Conservation (phyloP, 2,113 vertebrate genomes). For the Podarcis muralis region DNA sequence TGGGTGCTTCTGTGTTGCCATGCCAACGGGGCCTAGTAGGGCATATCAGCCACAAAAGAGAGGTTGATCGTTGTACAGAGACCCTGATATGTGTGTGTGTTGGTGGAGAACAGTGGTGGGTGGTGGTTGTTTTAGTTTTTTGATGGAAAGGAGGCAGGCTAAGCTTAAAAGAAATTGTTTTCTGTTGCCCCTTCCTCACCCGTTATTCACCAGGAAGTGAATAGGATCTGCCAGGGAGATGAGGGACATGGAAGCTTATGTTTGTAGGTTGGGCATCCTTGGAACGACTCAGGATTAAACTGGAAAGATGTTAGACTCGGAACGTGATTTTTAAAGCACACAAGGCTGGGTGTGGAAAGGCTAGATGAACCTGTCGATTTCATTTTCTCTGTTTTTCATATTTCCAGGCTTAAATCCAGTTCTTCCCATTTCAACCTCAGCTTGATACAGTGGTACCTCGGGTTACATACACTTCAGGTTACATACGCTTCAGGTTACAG, state of each 20-base stretch:
- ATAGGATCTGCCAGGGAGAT: background rate
- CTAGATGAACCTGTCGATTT: no score
- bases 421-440: no score
- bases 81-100: background rate
- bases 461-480: no score
- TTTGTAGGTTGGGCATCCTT: background rate
- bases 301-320: no score
- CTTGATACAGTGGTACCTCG: no score
- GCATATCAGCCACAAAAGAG: slow-evolving; percentile 44
- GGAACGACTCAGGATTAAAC: no score
- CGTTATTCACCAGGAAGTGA: background rate
- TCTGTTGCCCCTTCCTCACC: background rate
- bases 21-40: slow-evolving; percentile 58
- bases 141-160: background rate
- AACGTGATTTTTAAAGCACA: no score
- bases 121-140: background rate
- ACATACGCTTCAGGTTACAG: no score
- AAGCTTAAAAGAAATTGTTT: background rate
- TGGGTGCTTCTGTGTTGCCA: slow-evolving; percentile 49
- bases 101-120: fast-evolving
- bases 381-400: no score
- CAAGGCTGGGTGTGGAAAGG: no score
- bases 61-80: background rate
- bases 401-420: no score
- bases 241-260: background rate